A percentile compares a stretch with the other conserved stretches of the same genome.
These are phyloP conservation scores for Drosophila hydei DNA, from an alignment of 1,140 invertebrate genomes.

Conservation along the genomic window DNA sequence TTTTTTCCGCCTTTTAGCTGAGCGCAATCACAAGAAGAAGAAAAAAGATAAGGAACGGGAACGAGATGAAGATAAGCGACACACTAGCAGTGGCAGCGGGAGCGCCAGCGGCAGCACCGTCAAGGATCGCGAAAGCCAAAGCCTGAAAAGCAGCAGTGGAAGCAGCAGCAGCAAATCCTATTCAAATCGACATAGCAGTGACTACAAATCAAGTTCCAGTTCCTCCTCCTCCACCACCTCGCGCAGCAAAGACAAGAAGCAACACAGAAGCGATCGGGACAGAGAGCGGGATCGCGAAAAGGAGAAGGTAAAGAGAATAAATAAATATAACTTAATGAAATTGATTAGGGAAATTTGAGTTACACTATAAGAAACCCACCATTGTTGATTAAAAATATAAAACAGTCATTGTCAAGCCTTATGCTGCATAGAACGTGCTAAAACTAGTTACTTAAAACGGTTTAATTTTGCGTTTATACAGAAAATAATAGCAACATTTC, in stretches of 20 bases:
- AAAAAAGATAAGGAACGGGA: slow-evolving; percentile 77
- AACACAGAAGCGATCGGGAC: slow-evolving; percentile 62
- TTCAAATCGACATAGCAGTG: slow-evolving; percentile 39
- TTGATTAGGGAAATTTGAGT: too few relatives aligned
- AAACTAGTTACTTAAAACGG: neutral
- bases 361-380: too few relatives aligned
- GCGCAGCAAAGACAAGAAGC: slow-evolving; percentile 68
- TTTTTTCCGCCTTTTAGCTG: slow-evolving; percentile 33
- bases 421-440: too few relatives aligned
- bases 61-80: slow-evolving; percentile 68
- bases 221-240: slow-evolving; percentile 48
- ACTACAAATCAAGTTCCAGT: slow-evolving; percentile 55
- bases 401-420: too few relatives aligned
- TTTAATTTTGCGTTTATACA: neutral
- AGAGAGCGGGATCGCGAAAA: slow-evolving; percentile 47
- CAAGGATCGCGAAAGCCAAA: slow-evolving; percentile 40
- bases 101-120: slow-evolving; percentile 19
- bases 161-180: slow-evolving; percentile 50
- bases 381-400: too few relatives aligned
- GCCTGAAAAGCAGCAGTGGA: slow-evolving; percentile 29
- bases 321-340: neutral
- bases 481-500: slow-evolving; percentile 9
- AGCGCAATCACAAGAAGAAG: slow-evolving; percentile 75
- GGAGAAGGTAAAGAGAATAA: slow-evolving; percentile 49
- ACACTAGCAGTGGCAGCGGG: slow-evolving; percentile 35